Conservation (phyloP, 2,797 vertebrate species). For the Cygnus olor region DNA sequence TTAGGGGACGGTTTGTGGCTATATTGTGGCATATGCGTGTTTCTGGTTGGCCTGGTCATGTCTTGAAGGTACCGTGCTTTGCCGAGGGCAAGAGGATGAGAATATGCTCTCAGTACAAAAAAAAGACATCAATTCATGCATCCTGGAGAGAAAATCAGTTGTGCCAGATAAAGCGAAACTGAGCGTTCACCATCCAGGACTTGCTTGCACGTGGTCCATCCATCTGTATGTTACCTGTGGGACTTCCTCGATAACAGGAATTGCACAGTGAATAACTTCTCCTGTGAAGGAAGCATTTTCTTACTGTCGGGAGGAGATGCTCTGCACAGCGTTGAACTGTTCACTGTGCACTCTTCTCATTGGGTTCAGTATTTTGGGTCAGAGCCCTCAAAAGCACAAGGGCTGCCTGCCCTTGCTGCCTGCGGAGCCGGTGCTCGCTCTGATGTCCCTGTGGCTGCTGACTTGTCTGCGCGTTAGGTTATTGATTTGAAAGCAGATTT, state of each 20-base stretch:
- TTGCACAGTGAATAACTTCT: background rate
- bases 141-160: slow-evolving; percentile 28
- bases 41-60: background rate
- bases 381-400: background rate
- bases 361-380: fast-evolving
- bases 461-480: background rate
- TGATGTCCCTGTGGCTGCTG: background rate
- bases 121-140: background rate
- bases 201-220: background rate
- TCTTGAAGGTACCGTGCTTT: background rate
- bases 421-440: background rate
- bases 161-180: slow-evolving; percentile 42
- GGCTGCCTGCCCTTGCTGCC: background rate
- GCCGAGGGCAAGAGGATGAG: background rate
- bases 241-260: background rate
- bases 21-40: background rate
- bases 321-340: background rate
- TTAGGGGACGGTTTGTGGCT: background rate
- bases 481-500: background rate
- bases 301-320: background rate
- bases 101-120: slow-evolving; percentile 35
- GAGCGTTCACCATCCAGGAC: slow-evolving; percentile 34
- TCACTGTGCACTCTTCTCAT: fast-evolving
- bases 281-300: background rate
- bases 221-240: slow-evolving; percentile 5